Percentiles rank a stretch among this genome's conserved stretches.
phyloP scores from a whole-genome alignment of 2,797 vertebrate species.

The Apogon hyalosoma region DNA sequence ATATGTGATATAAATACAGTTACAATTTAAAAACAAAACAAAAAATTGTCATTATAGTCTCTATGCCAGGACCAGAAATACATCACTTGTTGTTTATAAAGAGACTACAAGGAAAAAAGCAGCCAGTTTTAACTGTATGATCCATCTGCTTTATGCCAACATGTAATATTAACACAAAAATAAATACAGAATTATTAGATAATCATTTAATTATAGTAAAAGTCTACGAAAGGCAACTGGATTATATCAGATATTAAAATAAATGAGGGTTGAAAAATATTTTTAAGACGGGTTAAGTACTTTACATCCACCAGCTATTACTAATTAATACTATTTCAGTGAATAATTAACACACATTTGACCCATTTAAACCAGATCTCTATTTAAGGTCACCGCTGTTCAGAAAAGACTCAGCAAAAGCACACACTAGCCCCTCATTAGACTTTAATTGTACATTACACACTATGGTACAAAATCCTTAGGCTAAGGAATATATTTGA shows the following conservation, averaged over 20 bases:
- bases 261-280: constrained; percentile 2
- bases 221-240: neutral
- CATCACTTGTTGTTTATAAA: constrained; percentile 16
- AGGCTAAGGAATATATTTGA: too few species aligned
- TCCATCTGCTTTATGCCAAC: constrained; percentile 18
- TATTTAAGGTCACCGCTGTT: neutral
- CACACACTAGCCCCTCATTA: neutral
- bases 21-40: constrained; percentile 22
- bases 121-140: constrained; percentile 25
- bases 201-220: too few species aligned
- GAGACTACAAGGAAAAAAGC: constrained; percentile 8
- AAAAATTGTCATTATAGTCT: constrained; percentile 31
- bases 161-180: constrained; percentile 27
- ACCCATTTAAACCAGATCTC: neutral
- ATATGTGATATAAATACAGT: constrained; percentile 29
- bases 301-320: neutral
- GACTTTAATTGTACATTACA: too few species aligned
- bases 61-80: constrained; percentile 32
- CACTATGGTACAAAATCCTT: too few species aligned
- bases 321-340: neutral
- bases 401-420: neutral
- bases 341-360: constrained; percentile 6
- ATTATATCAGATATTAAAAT: constrained; percentile 1
- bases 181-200: constrained; percentile 19
- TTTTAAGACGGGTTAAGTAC: neutral